These are phyloP conservation scores for Centruroides sculpturatus DNA, from an alignment of 1,140 invertebrate genomes.

Conservation along the genomic window DNA sequence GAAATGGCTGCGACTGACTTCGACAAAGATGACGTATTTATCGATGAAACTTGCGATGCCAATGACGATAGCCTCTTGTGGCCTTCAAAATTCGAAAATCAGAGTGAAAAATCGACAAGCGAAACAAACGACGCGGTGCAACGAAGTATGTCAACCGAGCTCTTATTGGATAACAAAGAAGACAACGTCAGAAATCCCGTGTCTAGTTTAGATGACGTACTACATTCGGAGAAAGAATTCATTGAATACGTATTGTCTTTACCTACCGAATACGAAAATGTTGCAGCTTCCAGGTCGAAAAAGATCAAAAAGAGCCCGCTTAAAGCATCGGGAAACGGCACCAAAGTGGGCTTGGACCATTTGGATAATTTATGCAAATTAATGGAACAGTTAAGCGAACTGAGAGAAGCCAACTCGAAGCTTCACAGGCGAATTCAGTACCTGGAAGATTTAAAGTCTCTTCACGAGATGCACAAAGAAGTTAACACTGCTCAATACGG, in stretches of 20 bases:
- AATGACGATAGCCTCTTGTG: too few relatives aligned
- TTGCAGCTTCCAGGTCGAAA: not conserved
- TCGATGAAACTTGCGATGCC: too few relatives aligned
- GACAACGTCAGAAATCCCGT: too few relatives aligned
- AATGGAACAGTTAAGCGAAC: constrained; percentile 52
- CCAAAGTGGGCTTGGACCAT: constrained; percentile 45
- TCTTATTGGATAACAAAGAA: too few relatives aligned
- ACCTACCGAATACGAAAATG: not conserved
- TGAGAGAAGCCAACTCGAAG: constrained; percentile 51
- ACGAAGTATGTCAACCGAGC: too few relatives aligned
- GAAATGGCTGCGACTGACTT: too few relatives aligned
- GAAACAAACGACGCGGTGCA: too few relatives aligned
- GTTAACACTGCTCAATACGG: not conserved
- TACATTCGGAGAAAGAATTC: constrained; percentile 12
- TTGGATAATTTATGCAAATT: constrained; percentile 55
- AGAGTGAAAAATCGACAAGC: too few relatives aligned
- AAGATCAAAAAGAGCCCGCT: not conserved
- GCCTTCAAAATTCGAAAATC: too few relatives aligned
- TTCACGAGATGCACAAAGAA: constrained; percentile 37
- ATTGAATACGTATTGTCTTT: constrained; percentile 9
- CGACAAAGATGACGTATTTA: too few relatives aligned
- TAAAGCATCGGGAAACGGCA: not conserved
- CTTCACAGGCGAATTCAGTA: constrained; percentile 51
- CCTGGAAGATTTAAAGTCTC: constrained; percentile 50
- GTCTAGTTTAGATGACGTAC: constrained; percentile 2